A percentile compares a stretch with the other conserved stretches of the same genome.
These are phyloP conservation scores for Lindbergichthys nudifrons DNA, from an alignment of 2,797 vertebrate species.

Conservation along the genomic window DNA sequence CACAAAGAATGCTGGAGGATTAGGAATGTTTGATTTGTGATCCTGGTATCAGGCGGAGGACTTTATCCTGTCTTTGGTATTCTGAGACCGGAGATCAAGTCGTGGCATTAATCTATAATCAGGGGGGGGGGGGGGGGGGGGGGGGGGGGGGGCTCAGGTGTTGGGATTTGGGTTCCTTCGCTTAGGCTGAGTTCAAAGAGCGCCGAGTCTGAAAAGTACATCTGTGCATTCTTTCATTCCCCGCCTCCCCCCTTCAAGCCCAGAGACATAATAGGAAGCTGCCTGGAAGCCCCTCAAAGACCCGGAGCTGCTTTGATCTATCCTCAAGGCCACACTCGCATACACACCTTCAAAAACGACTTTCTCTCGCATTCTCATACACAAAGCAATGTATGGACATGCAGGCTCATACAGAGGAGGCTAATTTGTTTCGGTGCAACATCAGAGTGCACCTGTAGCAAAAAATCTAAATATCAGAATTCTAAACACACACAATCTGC, in stretches of 20 bases:
- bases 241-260: slow-evolving; percentile 20
- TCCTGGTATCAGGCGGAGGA: slow-evolving; percentile 42
- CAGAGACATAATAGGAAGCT: slow-evolving; percentile 57
- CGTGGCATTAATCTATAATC: slow-evolving; percentile 71
- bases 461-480: not conserved
- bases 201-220: slow-evolving; percentile 58
- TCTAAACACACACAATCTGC: slow-evolving; percentile 29
- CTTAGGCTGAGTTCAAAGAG: slow-evolving; percentile 70
- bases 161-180: slow-evolving; percentile 55
- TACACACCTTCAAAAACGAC: slow-evolving; percentile 17
- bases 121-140: too few relatives aligned
- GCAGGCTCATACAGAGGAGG: not conserved
- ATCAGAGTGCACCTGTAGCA: slow-evolving; percentile 27
- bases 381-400: slow-evolving; percentile 10
- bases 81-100: slow-evolving; percentile 68
- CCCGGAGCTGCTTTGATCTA: slow-evolving; percentile 72
- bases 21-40: slow-evolving; percentile 65
- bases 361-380: slow-evolving; percentile 9
- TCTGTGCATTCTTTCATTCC: slow-evolving; percentile 72
- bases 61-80: slow-evolving; percentile 64
- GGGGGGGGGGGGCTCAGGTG: slow-evolving; percentile 75
- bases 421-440: slow-evolving; percentile 17
- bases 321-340: slow-evolving; percentile 60
- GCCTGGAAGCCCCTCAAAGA: slow-evolving; percentile 78
- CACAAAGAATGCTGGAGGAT: slow-evolving; percentile 51